Base-by-base conservation (phyloP, 2,888 invertebrate species). In the Petrolisthes manimaculis region DNA sequence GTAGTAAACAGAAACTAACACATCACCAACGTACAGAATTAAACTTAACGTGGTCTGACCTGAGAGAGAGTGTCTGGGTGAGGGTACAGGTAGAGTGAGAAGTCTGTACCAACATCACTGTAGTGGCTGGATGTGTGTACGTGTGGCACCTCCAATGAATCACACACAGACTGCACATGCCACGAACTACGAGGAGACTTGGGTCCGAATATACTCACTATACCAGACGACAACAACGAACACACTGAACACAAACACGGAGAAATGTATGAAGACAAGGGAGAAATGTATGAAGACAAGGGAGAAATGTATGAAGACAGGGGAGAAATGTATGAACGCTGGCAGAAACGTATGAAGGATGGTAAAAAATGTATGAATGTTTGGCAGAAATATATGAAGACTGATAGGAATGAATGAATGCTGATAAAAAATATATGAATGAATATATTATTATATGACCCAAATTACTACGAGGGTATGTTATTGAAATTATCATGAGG, bases 151-250 rank as follows among this genome's bases (percentile, higher is more conserved):
- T 97, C 96, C 91, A 97, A 94, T 86, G 95, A 95, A 93, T 97
- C 96, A 91, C 97, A 96, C 91, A 97, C 95, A 75, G 97, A 96
- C 93, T 97, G 96, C 53, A 97, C 95, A 92, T 97, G 96, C 87
- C 95, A 95, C 37, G 96, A 94, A 0, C 96, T 94, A 88, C 94
- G 93, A 90, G 94, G 94, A 84, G 95, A 94, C 90, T 95, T 95
- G 0, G 98, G 97, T 0, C 98, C 98, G 92, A 98, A 96, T 79
- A 98, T 94, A 69, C 96, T 97, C 5, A 96, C 95, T 5, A 97
- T 94, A 89, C 96, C 96, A 90, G 94, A 94, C 3, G 94, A 93
- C 92, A 95, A 93, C 90, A 96, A 93, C 88, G 94, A 93, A 92
- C 96, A 96, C 5, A 95, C 96, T 96, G 92, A 37, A 37, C 1